Percentiles rank a stretch among this genome's conserved stretches.
phyloP scores from a whole-genome alignment of 2,113 vertebrate species.

The Aspidoscelis tigris region DNA sequence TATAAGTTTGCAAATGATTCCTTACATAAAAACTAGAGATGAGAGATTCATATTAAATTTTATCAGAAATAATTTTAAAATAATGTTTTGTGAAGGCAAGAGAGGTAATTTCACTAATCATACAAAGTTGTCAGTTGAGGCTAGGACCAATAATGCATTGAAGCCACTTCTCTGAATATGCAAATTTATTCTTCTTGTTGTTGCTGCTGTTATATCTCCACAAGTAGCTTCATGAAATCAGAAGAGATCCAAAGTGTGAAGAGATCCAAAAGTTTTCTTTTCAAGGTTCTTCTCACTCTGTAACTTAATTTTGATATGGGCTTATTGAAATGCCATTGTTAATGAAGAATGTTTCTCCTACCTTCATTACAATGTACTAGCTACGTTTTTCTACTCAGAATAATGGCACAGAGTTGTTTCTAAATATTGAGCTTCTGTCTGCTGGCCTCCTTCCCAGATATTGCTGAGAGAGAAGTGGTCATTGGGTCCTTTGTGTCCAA shows the following conservation, averaged over 20 bases:
- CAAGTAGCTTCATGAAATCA: not conserved
- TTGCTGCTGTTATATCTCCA: not conserved
- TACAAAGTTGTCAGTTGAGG: not conserved
- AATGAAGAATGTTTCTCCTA: not conserved
- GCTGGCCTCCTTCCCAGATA: constrained; percentile 1
- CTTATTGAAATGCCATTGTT: constrained; percentile 11
- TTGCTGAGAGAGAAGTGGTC: constrained; percentile 19
- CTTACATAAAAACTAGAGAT: constrained; percentile 7
- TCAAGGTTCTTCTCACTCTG: not conserved
- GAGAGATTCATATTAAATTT: not conserved
- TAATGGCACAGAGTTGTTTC: not conserved
- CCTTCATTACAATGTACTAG: constrained; percentile 13
- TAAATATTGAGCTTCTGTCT: constrained; percentile 1
- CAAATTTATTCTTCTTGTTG: not conserved
- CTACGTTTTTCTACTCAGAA: constrained; percentile 12
- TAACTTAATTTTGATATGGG: not conserved
- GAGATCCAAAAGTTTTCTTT: not conserved
- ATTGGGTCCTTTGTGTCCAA: not conserved
- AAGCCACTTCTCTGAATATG: not conserved
- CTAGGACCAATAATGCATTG: not conserved
- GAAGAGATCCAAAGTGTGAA: not conserved
- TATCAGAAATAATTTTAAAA: not conserved
- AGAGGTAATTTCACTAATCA: not conserved
- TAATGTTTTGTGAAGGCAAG: too few relatives aligned
- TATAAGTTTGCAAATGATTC: not conserved